These are phyloP conservation scores for Muricea muricata DNA, from an alignment of 92 coral and sea anemone species.

Conservation along the genomic window DNA sequence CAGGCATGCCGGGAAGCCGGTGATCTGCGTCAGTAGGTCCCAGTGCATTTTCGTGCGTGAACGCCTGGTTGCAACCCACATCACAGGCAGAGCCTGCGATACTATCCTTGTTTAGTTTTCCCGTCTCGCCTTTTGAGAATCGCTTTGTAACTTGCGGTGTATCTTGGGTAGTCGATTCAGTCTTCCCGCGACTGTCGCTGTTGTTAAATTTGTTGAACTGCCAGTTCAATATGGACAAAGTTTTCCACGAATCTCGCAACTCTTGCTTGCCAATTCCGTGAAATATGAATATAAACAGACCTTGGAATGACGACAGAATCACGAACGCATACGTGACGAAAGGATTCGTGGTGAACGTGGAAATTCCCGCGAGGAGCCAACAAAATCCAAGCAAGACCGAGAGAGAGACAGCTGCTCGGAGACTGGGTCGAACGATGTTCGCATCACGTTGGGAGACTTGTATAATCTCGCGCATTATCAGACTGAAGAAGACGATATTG, in stretches of 20 bases:
- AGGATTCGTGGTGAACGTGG: constrained; percentile 75
- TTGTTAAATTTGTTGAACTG: not conserved
- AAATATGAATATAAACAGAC: constrained; percentile 79
- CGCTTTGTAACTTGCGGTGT: constrained; percentile 2
- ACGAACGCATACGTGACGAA: constrained; percentile 88
- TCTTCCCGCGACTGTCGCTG: constrained; percentile 12
- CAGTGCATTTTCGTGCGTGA: not conserved
- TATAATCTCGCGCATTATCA: constrained; percentile 92
- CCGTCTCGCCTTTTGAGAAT: not conserved
- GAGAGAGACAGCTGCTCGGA: constrained; percentile 90
- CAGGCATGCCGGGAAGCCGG: not conserved
- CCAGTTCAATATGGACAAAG: constrained; percentile 29
- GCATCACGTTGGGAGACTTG: constrained; percentile 76
- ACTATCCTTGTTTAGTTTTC: not conserved
- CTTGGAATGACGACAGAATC: constrained; percentile 93
- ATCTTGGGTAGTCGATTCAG: constrained; percentile 38
- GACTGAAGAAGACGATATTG: constrained; percentile 72
- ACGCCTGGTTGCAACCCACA: not conserved
- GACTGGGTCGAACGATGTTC: constrained; percentile 47
- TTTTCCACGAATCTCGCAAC: constrained; percentile 72
- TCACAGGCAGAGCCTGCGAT: not conserved
- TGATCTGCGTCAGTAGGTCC: not conserved
- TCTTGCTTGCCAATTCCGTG: constrained; percentile 94
- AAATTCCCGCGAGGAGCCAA: constrained; percentile 94
- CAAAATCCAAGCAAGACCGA: constrained; percentile 90